Percentiles rank a stretch among this genome's conserved stretches.
These are phyloP conservation scores for Hybognathus amarus DNA, from an alignment of 2,797 vertebrate genomes.

Conservation along the genomic window DNA sequence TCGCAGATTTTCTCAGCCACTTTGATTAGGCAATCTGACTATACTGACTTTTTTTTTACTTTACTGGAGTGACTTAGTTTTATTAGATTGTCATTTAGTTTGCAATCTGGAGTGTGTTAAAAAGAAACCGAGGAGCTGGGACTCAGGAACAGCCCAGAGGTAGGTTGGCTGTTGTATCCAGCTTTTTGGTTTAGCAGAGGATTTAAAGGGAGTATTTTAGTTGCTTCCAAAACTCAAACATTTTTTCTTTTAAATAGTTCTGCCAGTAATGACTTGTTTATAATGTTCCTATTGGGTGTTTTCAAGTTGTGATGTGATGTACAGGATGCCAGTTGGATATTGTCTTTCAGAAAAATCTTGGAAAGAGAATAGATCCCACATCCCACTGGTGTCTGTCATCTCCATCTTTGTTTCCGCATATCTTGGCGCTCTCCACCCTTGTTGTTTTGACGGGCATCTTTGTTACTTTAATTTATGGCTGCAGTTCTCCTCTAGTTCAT, in stretches of 20 bases:
- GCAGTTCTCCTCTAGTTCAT: constrained; percentile 21
- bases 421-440: background rate
- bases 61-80: constrained; percentile 15
- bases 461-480: constrained; percentile 32
- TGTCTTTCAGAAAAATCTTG: background rate
- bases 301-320: background rate
- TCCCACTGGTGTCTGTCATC: constrained; percentile 20
- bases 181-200: background rate
- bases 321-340: constrained; percentile 26
- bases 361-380: constrained; percentile 11
- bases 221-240: background rate
- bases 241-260: background rate
- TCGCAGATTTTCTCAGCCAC: constrained; percentile 14
- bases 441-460: constrained; percentile 28
- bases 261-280: constrained; percentile 21
- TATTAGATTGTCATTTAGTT: constrained; percentile 6
- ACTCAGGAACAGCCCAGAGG: background rate
- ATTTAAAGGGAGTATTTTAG: background rate
- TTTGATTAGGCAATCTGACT: constrained; percentile 15
- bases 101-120: constrained; percentile 20
- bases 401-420: constrained; percentile 5
- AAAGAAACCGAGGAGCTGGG: background rate
- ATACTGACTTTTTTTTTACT: no score
- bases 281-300: constrained; percentile 21
- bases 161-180: background rate